Conservation (phyloP, 2,888 invertebrate genomes). For the Merodon equestris region DNA sequence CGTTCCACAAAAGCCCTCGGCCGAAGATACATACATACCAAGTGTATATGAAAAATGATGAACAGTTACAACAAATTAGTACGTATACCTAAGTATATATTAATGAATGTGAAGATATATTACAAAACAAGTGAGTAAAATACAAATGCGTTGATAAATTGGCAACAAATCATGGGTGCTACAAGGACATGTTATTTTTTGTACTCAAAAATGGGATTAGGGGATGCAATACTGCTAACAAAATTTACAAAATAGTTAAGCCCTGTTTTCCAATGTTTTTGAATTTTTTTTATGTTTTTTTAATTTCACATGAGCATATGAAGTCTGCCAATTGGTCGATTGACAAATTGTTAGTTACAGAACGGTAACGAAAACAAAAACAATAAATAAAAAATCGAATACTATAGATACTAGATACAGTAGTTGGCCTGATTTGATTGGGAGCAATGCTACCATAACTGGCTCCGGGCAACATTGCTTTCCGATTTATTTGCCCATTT, state of each 20-base stretch:
- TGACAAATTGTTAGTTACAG: slow-evolving; percentile 36
- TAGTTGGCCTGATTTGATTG: slow-evolving; percentile 3
- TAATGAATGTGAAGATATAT: slow-evolving; percentile 26
- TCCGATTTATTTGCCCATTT: slow-evolving; percentile 3
- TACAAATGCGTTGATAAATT: slow-evolving; percentile 44
- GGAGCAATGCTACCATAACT: slow-evolving; percentile 6
- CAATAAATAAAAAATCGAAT: slow-evolving; percentile 13
- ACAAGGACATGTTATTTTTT: slow-evolving; percentile 38
- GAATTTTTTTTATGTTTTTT: slow-evolving; percentile 21
- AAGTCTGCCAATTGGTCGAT: slow-evolving; percentile 45
- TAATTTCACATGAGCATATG: slow-evolving; percentile 54
- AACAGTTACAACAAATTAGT: too few species aligned
- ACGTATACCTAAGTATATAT: too few species aligned
- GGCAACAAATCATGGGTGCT: slow-evolving; percentile 47
- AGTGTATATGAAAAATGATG: not conserved
- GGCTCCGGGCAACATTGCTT: slow-evolving; percentile 1
- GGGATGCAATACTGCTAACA: slow-evolving; percentile 43
- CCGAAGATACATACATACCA: slow-evolving; percentile 11
- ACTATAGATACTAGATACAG: too few species aligned
- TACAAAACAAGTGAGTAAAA: slow-evolving; percentile 35
- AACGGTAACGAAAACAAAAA: slow-evolving; percentile 2
- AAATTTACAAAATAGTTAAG: slow-evolving; percentile 61
- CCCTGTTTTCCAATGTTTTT: slow-evolving; percentile 55
- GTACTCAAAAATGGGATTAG: slow-evolving; percentile 4
- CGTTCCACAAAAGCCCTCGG: slow-evolving; percentile 51